Evolutionary conservation across 2,888 invertebrate genomes (phyloP).

Genomic region (Trissolcus japonicus): DNA sequence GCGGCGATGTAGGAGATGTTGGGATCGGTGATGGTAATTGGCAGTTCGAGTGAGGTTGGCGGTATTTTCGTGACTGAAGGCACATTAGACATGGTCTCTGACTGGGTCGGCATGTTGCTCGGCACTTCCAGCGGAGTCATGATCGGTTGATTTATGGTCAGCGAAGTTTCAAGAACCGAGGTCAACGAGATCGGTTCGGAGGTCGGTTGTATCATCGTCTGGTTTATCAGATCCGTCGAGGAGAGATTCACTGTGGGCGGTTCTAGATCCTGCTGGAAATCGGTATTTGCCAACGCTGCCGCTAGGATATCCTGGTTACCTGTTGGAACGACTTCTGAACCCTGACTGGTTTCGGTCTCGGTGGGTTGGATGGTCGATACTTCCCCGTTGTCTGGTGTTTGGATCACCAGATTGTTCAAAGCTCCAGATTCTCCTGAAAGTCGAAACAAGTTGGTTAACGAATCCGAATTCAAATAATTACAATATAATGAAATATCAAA

Average conservation of each 20-base stretch:
- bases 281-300: constrained; percentile 85
- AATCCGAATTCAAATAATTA: too few relatives aligned
- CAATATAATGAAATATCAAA: background rate
- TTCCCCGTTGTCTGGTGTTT: constrained; percentile 74
- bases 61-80: constrained; percentile 78
- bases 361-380: constrained; percentile 62
- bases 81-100: constrained; percentile 72
- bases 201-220: constrained; percentile 78
- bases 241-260: constrained; percentile 75
- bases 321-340: constrained; percentile 65
- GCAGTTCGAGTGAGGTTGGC: constrained; percentile 84
- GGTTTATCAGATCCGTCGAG: constrained; percentile 80
- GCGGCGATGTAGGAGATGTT: constrained; percentile 77
- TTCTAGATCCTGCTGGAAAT: constrained; percentile 80
- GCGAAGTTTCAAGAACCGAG: constrained; percentile 85
- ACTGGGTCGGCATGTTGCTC: constrained; percentile 75
- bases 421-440: constrained; percentile 74
- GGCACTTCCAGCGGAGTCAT: constrained; percentile 89
- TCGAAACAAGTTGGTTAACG: background rate
- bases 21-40: constrained; percentile 87
- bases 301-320: constrained; percentile 84
- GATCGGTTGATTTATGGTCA: constrained; percentile 86
- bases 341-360: constrained; percentile 69
- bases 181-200: constrained; percentile 78
- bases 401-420: constrained; percentile 78